Evolutionary conservation across 2,797 vertebrate genomes (phyloP), one percentile per base, ranked within the genome.

Genomic region (Lacerta bilineata): DNA sequence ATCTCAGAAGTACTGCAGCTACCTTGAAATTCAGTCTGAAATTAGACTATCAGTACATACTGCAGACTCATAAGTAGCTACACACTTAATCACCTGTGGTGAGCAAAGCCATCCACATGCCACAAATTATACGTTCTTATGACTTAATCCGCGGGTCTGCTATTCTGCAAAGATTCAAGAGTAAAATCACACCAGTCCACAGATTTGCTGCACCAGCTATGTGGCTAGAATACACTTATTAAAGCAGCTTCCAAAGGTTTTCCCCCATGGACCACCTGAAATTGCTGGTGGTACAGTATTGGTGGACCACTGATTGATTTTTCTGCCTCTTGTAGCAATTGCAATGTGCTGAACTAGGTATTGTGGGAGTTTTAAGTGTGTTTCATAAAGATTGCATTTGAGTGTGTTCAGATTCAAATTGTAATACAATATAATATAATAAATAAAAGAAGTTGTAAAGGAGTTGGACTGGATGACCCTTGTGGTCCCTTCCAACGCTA

Each of bases 121-220:
- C 55, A n/a, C 59, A 79, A 8, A 55, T n/a, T 79, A 33, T 23
- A 8, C 46, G 27, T n/a, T 55, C 46, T 10, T 13, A 41, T 15
- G 8, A 27, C 59, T 29, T 61, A 69, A 71, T 36, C 46, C 25
- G 23, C 9, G 33, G 55, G n/a, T 33, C 39, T 43, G 72, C 23
- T 33, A 50, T 76, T 87, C 33, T 59, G 7, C 46, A 8, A 68
- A 66, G 61, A 39, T 64, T 64, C 9, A 6, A 2, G 25, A 17
- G 18, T 61, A 61, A 29, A 78, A 50, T 20, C 18, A 17, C 17
- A 18, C 17, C 43, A 43, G 6, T 80, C 29, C 68, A 74, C 29
- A 46, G 68, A 78, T 89, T 80, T 74, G 23, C 55, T 85, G 68
- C 39, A 36, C 9, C 5, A 50, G 66, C 66, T 80, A 80, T 80